phyloP scores from a whole-genome alignment of 2,888 invertebrate genomes.

The Oxytorus armatus region DNA sequence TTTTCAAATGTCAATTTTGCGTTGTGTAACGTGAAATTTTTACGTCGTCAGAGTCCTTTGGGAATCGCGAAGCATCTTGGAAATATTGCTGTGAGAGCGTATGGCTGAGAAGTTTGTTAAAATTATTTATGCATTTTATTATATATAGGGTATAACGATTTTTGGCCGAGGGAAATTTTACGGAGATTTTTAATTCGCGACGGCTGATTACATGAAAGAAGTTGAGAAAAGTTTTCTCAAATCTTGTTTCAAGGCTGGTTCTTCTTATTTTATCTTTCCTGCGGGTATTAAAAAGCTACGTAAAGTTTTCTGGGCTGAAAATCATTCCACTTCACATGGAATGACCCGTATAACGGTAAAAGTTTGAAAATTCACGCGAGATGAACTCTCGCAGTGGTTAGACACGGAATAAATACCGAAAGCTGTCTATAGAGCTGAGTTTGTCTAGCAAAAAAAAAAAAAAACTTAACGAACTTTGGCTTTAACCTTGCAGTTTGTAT shows the following conservation, averaged over 20 bases:
- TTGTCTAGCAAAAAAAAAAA: slow-evolving; percentile 10
- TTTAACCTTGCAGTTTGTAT: slow-evolving; percentile 91
- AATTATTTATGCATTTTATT: too few relatives aligned
- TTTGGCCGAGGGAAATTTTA: neutral
- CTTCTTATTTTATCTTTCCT: neutral
- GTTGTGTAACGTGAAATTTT: too few relatives aligned
- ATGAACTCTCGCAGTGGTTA: neutral
- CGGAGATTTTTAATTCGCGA: neutral
- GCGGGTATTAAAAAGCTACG: too few relatives aligned
- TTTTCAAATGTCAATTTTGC: too few relatives aligned
- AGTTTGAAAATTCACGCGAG: neutral
- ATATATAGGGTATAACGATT: too few relatives aligned
- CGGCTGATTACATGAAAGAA: neutral
- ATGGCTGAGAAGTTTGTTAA: too few relatives aligned
- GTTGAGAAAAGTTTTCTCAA: neutral
- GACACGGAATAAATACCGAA: neutral
- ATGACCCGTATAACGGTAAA: neutral
- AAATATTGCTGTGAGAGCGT: too few relatives aligned
- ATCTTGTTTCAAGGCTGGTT: neutral
- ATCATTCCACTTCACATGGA: neutral
- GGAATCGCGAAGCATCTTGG: too few relatives aligned
- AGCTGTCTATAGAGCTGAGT: neutral
- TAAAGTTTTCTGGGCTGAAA: too few relatives aligned
- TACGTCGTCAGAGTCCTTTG: too few relatives aligned
- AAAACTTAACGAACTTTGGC: slow-evolving; percentile 41